Evolutionary conservation across 30 jellyfish, hydroid and myxozoan species (phyloP).

Genomic region (Haliclystus octoradiatus): DNA sequence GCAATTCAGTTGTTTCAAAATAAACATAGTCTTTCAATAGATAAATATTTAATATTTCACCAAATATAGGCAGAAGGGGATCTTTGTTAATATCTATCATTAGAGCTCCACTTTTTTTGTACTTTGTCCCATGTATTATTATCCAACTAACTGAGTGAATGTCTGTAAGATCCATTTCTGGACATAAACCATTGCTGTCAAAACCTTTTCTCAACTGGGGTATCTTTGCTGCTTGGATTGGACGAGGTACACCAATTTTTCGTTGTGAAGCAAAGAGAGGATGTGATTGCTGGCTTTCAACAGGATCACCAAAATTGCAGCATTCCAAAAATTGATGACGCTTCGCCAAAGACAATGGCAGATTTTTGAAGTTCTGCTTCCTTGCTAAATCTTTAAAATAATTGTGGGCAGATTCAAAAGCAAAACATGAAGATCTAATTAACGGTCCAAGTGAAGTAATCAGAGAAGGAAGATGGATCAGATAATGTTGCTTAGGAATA

Average conservation of each 20-base stretch:
- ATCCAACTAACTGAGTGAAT: slow-evolving; percentile 12
- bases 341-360: slow-evolving; percentile 16
- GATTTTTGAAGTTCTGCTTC: slow-evolving; percentile 29
- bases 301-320: slow-evolving; percentile 21
- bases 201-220: too few relatives aligned
- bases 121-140: slow-evolving; percentile 18
- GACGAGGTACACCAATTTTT: too few relatives aligned
- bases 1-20: slow-evolving; percentile 8
- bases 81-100: slow-evolving; percentile 2
- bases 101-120: slow-evolving; percentile 4
- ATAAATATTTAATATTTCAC: slow-evolving; percentile 10
- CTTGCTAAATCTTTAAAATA: slow-evolving; percentile 19
- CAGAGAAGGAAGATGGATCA: slow-evolving; percentile 21
- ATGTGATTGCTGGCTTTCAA: slow-evolving; percentile 17
- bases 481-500: slow-evolving; percentile 35
- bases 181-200: too few relatives aligned
- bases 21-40: slow-evolving; percentile 13
- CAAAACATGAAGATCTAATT: too few relatives aligned
- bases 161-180: too few relatives aligned
- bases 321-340: slow-evolving; percentile 34
- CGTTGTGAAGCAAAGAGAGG: slow-evolving; percentile 28
- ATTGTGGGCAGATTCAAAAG: too few relatives aligned
- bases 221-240: too few relatives aligned
- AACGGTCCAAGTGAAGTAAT: slow-evolving; percentile 19
- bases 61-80: slow-evolving; percentile 25